Percentiles rank a stretch among this genome's conserved stretches.
Evolutionary conservation across 2,888 invertebrate genomes (phyloP).

Genomic region (Drosophila cognata): DNA sequence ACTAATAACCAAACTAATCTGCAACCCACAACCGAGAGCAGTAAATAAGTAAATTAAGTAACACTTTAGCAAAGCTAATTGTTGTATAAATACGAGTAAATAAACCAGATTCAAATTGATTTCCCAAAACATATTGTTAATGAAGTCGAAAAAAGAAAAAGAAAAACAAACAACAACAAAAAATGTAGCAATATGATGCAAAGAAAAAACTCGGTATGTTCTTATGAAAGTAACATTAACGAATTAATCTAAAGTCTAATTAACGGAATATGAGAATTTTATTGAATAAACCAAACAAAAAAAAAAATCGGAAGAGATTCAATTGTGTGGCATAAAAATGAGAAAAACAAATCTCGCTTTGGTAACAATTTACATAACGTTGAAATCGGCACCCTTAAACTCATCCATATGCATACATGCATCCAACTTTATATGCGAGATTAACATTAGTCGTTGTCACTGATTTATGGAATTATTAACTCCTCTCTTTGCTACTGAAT

Average conservation of each 20-base stretch:
- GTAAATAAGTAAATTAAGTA: slow-evolving; percentile 56
- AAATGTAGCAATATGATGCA: slow-evolving; percentile 75
- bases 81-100: slow-evolving; percentile 74
- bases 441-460: slow-evolving; percentile 33
- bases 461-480: slow-evolving; percentile 40
- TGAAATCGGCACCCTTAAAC: not conserved
- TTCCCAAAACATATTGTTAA: slow-evolving; percentile 48
- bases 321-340: slow-evolving; percentile 29
- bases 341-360: slow-evolving; percentile 12
- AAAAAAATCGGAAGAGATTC: slow-evolving; percentile 18
- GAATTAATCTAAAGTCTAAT: slow-evolving; percentile 80
- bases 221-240: slow-evolving; percentile 81
- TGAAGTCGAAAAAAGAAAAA: slow-evolving; percentile 17
- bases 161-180: slow-evolving; percentile 9
- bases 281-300: slow-evolving; percentile 67
- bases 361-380: not conserved
- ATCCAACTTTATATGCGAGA: slow-evolving; percentile 2
- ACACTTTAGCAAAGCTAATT: slow-evolving; percentile 84
- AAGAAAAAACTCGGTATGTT: slow-evolving; percentile 79
- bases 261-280: slow-evolving; percentile 79
- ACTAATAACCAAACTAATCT: slow-evolving; percentile 21
- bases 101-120: slow-evolving; percentile 62
- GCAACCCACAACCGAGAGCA: slow-evolving; percentile 35
- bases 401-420: slow-evolving; percentile 27
- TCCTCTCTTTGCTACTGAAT: slow-evolving; percentile 3